Evolutionary conservation across 2,113 vertebrate genomes (phyloP), one percentile per base, ranked within the genome.

Genomic region (Atlantisia rogersi): DNA sequence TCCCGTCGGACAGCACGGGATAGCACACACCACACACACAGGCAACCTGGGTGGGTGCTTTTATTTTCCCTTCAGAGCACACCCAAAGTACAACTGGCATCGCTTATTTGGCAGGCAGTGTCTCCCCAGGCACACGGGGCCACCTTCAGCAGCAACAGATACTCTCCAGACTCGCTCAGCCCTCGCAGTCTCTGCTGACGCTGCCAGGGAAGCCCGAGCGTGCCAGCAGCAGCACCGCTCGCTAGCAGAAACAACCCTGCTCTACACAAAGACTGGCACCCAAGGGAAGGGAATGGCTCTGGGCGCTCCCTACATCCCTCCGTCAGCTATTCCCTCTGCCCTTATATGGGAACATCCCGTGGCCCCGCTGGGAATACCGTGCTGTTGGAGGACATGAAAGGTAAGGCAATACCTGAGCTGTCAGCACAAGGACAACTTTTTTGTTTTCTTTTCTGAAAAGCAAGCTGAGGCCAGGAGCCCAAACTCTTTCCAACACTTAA

Each of bases 341-440:
- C 94, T 96, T 93, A 93, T 93, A 88, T 80, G 94, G 93, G 93
- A 96, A 94, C 68, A 93, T 85, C 71, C 85, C 84, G 1, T n/a
- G 83, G 94, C 63, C 91, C 82, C 5, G 5, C 74, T 10, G 48
- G 90, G 87, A 94, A 95, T 32, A 48, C 0, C 69, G 76, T 86
- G 90, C 71, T 95, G 29, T 71, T 82, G 71, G 85, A 76, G 79
- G 40, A 93, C 35, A 39, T 31, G 87, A 85, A 96, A 97, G 94
- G 94, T 94, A 87, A 92, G 82, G 93, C 93, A 95, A 74, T 67
- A 95, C 94, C 95, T 96, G 95, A 92, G 81, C 78, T 82, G 63
- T 46, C 71, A 56, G 94, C 71, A 62, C 16, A 15, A 92, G 75
- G 64, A 59, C 17, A 42, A 53, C n/a, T 42, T 31, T 68, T 48